phyloP scores from a whole-genome alignment of 2,888 invertebrate species.

The Netelia fuscicornis region DNA sequence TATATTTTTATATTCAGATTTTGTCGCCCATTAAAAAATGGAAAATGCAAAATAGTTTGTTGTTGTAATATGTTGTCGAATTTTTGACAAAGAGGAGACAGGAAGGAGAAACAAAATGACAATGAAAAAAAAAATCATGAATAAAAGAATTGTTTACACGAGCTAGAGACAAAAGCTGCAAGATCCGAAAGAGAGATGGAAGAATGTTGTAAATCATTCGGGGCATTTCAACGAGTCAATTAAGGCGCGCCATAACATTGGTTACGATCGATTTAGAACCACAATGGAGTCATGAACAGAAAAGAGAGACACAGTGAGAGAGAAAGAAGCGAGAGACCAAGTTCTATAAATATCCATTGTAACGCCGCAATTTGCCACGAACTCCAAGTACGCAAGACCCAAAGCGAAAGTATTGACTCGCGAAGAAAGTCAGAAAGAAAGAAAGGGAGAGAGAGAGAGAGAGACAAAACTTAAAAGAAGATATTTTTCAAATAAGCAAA shows the following conservation, averaged over 20 bases:
- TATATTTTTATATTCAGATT: not conserved
- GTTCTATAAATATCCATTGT: slow-evolving; percentile 66
- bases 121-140: not conserved
- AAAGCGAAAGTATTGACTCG: not conserved
- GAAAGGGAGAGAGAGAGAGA: too few relatives aligned
- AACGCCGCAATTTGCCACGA: slow-evolving; percentile 19
- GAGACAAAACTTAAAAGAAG: too few relatives aligned
- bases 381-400: not conserved
- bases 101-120: not conserved
- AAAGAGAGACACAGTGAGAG: not conserved
- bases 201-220: slow-evolving; percentile 51
- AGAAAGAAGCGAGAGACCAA: not conserved
- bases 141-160: not conserved
- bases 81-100: not conserved
- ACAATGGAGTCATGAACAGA: slow-evolving; percentile 44
- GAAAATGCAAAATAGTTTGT: too few relatives aligned
- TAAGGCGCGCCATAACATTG: slow-evolving; percentile 67
- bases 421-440: not conserved
- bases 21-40: not conserved
- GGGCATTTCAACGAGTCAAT: slow-evolving; percentile 67
- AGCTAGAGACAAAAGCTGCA: not conserved
- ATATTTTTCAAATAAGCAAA: too few relatives aligned
- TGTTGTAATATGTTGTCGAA: too few relatives aligned
- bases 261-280: slow-evolving; percentile 68
- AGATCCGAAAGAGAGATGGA: not conserved